These are phyloP conservation scores for Neria commutata DNA, from an alignment of 2,888 invertebrate genomes.

Conservation along the genomic window DNA sequence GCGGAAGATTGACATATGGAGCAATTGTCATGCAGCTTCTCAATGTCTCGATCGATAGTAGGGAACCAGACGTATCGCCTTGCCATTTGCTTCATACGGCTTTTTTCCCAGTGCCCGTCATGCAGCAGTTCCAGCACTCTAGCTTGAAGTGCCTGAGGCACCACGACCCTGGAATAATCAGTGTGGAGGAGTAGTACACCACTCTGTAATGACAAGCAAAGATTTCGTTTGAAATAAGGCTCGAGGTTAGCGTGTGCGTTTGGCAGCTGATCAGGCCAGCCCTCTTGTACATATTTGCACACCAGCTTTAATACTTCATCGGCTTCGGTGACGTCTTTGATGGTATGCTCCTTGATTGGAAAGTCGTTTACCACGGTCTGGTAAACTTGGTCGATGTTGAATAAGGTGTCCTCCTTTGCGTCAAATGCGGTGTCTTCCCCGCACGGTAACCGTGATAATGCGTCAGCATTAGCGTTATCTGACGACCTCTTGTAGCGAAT, in stretches of 20 bases:
- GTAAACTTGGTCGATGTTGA: no score
- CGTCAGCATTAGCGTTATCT: background rate
- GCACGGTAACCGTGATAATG: no score
- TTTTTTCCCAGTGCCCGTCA: constrained; percentile 17
- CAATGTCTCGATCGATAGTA: background rate
- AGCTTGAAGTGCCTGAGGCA: constrained; percentile 2
- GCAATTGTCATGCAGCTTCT: background rate
- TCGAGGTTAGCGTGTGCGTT: constrained; percentile 3
- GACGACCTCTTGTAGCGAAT: constrained; percentile 12
- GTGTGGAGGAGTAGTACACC: constrained; percentile 13
- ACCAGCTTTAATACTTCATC: no score
- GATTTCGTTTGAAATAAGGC: constrained; percentile 14
- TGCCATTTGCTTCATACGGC: constrained; percentile 1
- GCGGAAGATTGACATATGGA: constrained; percentile 6
- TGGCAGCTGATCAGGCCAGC: constrained; percentile 4
- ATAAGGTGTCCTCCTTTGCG: no score
- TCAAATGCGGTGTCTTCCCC: no score
- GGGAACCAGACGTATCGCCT: background rate
- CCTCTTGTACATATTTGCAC: no score
- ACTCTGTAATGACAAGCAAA: constrained; percentile 9
- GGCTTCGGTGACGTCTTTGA: background rate
- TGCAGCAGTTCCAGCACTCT: constrained; percentile 10
- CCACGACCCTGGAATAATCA: constrained; percentile 12
- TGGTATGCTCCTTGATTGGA: no score
- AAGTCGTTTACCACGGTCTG: no score